These are phyloP conservation scores for Leptobrachium ailaonicum DNA, from an alignment of 2,113 vertebrate species.

Conservation along the genomic window DNA sequence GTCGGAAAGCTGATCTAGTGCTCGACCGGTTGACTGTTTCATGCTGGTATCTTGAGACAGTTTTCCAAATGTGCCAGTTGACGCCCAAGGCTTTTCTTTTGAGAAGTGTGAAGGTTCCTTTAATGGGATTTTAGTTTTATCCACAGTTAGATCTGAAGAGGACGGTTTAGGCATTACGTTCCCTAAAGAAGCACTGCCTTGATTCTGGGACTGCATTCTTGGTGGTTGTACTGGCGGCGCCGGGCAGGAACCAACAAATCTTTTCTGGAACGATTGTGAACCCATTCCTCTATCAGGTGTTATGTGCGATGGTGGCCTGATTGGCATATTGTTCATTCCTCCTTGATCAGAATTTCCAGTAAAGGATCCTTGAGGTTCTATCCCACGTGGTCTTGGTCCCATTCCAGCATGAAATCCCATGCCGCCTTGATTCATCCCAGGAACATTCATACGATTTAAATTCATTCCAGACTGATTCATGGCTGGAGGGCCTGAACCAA, in stretches of 20 bases:
- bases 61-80: conserved; percentile 43
- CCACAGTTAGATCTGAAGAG: conserved; percentile 64
- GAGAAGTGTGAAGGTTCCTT: conserved; percentile 63
- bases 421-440: conserved; percentile 41
- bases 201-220: conserved; percentile 63
- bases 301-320: conserved; percentile 32
- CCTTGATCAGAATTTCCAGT: conserved; percentile 52
- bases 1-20: conserved; percentile 53
- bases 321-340: conserved; percentile 64
- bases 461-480: conserved; percentile 32
- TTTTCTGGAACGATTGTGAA: conserved; percentile 64
- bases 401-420: conserved; percentile 44
- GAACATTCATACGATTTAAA: conserved; percentile 10
- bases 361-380: conserved; percentile 68
- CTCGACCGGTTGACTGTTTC: conserved; percentile 50
- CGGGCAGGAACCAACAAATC: conserved; percentile 59
- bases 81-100: conserved; percentile 65
- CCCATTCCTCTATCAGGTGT: conserved; percentile 56
- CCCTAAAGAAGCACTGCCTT: conserved; percentile 63
- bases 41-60: conserved; percentile 31
- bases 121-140: conserved; percentile 65
- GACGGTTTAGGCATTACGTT: conserved; percentile 69
- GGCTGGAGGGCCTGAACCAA: neutral
- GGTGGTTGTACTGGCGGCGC: conserved; percentile 54
- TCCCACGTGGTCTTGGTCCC: conserved; percentile 18